Conservation (phyloP, 2,888 invertebrate genomes). For the Drosophila anomelani region DNA sequence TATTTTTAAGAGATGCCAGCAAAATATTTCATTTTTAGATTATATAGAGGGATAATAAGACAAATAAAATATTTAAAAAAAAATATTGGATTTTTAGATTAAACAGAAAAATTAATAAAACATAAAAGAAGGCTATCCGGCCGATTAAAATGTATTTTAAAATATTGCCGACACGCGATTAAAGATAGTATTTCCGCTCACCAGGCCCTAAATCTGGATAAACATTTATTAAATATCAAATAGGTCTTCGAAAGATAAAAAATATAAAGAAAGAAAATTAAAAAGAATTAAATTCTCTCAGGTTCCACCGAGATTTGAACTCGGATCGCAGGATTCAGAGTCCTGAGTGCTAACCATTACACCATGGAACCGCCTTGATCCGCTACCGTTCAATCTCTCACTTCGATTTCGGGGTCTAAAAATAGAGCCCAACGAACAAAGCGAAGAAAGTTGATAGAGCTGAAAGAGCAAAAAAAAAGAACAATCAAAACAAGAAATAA, state of each 20-base stretch:
- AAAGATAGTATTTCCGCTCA: not conserved
- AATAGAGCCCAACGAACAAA: slow-evolving; percentile 6
- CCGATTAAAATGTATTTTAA: too few species aligned
- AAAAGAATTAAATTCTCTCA: slow-evolving; percentile 21
- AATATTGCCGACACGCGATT: not conserved
- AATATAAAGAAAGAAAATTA: not conserved
- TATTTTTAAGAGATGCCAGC: too few species aligned
- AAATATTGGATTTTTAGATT: too few species aligned
- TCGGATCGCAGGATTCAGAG: slow-evolving; percentile 86
- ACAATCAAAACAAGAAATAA: slow-evolving; percentile 2
- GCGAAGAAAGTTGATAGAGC: slow-evolving; percentile 22
- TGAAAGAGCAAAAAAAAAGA: slow-evolving; percentile 1
- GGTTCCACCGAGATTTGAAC: slow-evolving; percentile 85
- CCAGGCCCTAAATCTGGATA: not conserved
- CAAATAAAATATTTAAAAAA: too few species aligned
- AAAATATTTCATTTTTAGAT: too few species aligned
- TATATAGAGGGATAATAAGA: too few species aligned
- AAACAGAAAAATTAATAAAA: not conserved
- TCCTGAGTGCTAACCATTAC: slow-evolving; percentile 87
- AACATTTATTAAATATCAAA: too few species aligned
- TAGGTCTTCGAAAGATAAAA: not conserved
- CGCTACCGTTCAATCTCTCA: not conserved
- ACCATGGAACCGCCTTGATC: slow-evolving; percentile 85
- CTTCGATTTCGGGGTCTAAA: slow-evolving; percentile 14
- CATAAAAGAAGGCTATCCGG: too few species aligned